A percentile compares a stretch with the other conserved stretches of the same genome.
phyloP scores from a whole-genome alignment of 1,140 invertebrate genomes.

The Thaumatotibia leucotreta region DNA sequence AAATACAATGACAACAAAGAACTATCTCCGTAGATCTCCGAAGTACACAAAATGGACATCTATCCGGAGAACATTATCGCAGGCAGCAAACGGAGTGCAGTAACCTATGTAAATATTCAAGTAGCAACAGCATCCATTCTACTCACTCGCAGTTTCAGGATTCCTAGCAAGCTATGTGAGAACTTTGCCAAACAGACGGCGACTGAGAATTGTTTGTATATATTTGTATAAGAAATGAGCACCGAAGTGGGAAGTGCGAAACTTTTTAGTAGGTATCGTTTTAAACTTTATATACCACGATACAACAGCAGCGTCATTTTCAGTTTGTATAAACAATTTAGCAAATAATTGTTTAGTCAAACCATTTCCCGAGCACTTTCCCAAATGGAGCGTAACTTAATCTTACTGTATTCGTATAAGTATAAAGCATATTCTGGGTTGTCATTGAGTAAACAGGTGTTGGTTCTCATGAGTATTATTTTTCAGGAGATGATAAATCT shows the following conservation, averaged over 20 bases:
- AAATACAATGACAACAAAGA: not conserved
- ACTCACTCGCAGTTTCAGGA: slow-evolving; percentile 51
- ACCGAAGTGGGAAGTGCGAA: slow-evolving; percentile 37
- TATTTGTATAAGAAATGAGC: slow-evolving; percentile 61
- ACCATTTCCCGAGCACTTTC: not conserved
- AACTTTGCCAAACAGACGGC: slow-evolving; percentile 44
- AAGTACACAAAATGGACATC: not conserved
- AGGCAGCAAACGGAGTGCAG: slow-evolving; percentile 24
- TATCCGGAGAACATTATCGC: slow-evolving; percentile 28
- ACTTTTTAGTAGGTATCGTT: slow-evolving; percentile 35
- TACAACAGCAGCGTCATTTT: not conserved
- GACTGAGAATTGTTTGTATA: slow-evolving; percentile 53
- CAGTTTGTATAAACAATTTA: not conserved
- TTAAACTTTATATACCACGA: slow-evolving; percentile 2
- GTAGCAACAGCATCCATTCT: slow-evolving; percentile 42
- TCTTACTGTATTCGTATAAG: not conserved
- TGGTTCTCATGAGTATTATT: slow-evolving; percentile 6
- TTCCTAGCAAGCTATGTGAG: slow-evolving; percentile 51
- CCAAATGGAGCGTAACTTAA: slow-evolving; percentile 10
- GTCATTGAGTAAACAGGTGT: not conserved
- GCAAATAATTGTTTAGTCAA: not conserved
- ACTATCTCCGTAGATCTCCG: not conserved
- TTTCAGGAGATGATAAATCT: slow-evolving; percentile 4
- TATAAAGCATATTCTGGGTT: not conserved
- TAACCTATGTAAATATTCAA: slow-evolving; percentile 54